Evolutionary conservation across 2,888 invertebrate species (phyloP), one percentile per base, ranked within the genome.

Genomic region (Malthinus seriepunctatus): DNA sequence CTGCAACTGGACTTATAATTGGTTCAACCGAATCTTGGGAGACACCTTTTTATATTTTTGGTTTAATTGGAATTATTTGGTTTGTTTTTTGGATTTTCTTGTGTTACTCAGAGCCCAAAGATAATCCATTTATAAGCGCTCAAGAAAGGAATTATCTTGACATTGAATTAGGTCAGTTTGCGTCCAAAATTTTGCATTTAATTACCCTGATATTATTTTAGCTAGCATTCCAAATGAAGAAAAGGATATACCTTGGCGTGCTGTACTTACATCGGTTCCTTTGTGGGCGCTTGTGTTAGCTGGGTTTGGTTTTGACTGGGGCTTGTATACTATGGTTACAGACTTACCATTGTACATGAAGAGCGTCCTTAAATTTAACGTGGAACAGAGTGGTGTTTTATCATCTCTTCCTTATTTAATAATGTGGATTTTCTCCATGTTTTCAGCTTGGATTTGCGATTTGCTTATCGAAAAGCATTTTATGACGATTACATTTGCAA

Each of bases 1-100:
- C 48, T 8, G 48, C 1, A 1, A 48, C 87, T 1, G 91, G 91
- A 0, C 71, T 87, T 8, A 79, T 92, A 7, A 84, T 91, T 46
- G 83, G 87, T 62, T 80, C 84, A 46, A 82, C 85, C 8, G 81
- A 83, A 2, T 42, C 39, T 61, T 84, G 84, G 84, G 81, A 81
- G 0, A 77, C 81, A 50, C 83, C 84, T 0, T 86, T 85, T 69
- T 85, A 84, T 64, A 73, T 83, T 4, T 85, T 84, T 68, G 85
- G 84, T 6, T 77, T 76, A 2, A 65, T 83, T 1, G 84, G 83
- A 5, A 67, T 83, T 0, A 64, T 83, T 51, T 84, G 84, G 84
- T 83, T 81, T 68, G 51, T 82, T 34, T 77, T 82, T 59, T 65
- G 59, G 80, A 64, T 73, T 9, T 6, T 81, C 0, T 71, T 84